Evolutionary conservation across 2,797 vertebrate species (phyloP).

Genomic region (Alcedo atthis): DNA sequence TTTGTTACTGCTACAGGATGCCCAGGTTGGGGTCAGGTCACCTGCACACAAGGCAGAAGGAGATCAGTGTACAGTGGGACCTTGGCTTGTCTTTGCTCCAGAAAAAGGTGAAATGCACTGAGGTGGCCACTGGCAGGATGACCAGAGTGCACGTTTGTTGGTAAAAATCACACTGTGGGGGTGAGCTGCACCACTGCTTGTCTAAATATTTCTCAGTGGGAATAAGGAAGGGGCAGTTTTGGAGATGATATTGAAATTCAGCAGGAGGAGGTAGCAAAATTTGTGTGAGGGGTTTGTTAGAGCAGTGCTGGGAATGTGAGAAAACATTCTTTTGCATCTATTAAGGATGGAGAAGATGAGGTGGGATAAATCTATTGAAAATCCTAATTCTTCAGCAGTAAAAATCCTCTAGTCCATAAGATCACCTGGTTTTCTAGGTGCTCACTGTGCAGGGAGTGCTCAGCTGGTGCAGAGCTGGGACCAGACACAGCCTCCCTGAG

Average conservation of each 20-base stretch:
- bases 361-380: neutral
- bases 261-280: neutral
- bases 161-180: neutral
- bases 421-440: neutral
- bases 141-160: no score
- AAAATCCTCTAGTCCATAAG: neutral
- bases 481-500: neutral
- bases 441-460: accelerated
- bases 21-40: neutral
- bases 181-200: neutral
- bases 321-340: accelerated
- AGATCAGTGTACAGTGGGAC: accelerated
- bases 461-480: neutral
- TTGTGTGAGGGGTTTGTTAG: neutral
- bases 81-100: neutral
- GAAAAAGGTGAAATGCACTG: accelerated
- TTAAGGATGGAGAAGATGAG: neutral
- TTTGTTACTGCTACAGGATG: neutral
- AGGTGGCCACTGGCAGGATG: neutral
- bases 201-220: neutral
- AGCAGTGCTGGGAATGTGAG: neutral
- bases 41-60: neutral
- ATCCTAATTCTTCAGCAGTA: neutral
- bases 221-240: neutral
- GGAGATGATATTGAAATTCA: neutral